phyloP scores from a whole-genome alignment of 2,888 invertebrate genomes.

The Copidosoma aretas region DNA sequence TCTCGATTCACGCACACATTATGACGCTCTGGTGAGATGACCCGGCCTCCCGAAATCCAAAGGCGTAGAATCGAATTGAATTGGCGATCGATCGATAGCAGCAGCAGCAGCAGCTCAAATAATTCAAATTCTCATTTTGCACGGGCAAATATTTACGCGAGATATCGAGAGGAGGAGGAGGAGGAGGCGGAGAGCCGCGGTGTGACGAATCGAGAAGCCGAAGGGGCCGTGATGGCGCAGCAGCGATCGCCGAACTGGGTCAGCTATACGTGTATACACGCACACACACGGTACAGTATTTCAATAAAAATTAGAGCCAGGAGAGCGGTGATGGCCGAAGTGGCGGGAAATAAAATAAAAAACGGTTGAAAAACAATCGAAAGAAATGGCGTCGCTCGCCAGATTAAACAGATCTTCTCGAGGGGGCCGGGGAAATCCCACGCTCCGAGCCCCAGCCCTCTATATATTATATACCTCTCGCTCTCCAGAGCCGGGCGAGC shows the following conservation, averaged over 20 bases:
- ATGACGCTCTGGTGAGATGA: no score
- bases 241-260: not conserved
- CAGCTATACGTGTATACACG: not conserved
- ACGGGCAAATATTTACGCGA: not conserved
- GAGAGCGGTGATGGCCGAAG: not conserved
- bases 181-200: not conserved
- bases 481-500: no score
- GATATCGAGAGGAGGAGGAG: not conserved
- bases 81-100: not conserved
- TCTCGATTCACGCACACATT: no score
- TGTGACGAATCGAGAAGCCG: no score
- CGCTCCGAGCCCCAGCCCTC: no score
- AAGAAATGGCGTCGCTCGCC: constrained; percentile 8
- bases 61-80: no score
- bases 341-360: not conserved
- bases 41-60: no score
- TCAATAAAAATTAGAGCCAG: constrained; percentile 1
- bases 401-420: not conserved
- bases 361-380: not conserved
- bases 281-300: no score
- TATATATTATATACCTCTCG: no score
- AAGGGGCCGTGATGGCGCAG: not conserved
- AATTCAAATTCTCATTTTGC: not conserved
- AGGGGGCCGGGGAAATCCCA: not conserved
- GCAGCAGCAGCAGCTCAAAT: not conserved